Base-by-base conservation (phyloP, 2,113 vertebrate genomes). In the Cephalophus harveyi region DNA sequence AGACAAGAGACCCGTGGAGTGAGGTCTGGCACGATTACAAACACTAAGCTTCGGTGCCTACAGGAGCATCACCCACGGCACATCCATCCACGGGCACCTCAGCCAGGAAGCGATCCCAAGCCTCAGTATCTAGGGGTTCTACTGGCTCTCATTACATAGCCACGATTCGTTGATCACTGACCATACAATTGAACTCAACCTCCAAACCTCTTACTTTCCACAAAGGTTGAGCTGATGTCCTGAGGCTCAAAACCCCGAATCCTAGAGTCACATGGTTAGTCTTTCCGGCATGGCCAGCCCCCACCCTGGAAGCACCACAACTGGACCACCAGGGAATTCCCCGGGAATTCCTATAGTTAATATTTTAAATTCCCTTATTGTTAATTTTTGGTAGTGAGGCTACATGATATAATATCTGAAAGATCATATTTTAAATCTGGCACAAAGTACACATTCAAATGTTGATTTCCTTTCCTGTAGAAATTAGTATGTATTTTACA, bases 401-500 rank as follows among this genome's bases (percentile, higher is more conserved):
- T 23, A 86, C 16, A 79, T 40, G 30, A 71, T 14, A 89, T 14
- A 91, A 50, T 23, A 91, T 19, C 74, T 82, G 33, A 89, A 92
- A 71, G 52, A 43, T n/a, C 7, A 21, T 25, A 64, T 64, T 78
- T 84, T n/a, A 60, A 96, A 79, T 36, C n/a, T 88, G 43, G 50
- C 36, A 89, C 55, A 85, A 64, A 86, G 19, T 15, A 67, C 36
- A 62, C 50, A 55, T 40, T 55, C n/a, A 55, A 59, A 91, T 43
- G 48, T 87, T 62, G 21, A 91, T 64, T 83, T 89, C 40, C 43
- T 91, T 95, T 83, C 62, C 27, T 52, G 19, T 13, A 90, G 55
- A 81, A 78, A 78, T 55, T 71, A 86, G 90, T 90, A 48, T 40
- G 87, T 90, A 48, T 54, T 91, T 96, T n/a, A 87, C 19, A 92